Evolutionary conservation across 2,113 vertebrate genomes (phyloP), one percentile per base, ranked within the genome.

Genomic region (Pogonocichla stellata): DNA sequence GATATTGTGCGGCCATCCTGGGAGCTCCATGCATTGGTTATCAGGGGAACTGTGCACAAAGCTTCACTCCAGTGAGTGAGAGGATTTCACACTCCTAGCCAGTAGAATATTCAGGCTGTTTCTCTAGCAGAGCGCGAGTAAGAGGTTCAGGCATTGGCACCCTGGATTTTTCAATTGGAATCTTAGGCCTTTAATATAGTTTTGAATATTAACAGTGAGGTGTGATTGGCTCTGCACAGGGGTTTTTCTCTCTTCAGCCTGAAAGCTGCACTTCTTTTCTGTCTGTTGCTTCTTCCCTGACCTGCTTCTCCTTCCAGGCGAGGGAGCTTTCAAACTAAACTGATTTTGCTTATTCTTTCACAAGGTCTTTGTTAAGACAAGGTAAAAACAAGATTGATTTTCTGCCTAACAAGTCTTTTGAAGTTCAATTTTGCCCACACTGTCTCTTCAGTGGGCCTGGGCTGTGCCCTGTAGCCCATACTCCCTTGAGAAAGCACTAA

Each of bases 11-110:
- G 71, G 54, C 58, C 54, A 70, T 58, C 67, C 7, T 33, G 81
- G 93, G 79, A 92, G 56, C 60, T 83, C 79, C 65, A 70, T 3
- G 88, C 87, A 83, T 88, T 90, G 74, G 56, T 92, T 88, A 88
- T 77, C 88, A 83, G 56, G 86, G 42, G 80, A 97, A 9, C 28
- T 42, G 42, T 50, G 66, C 54, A 71, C 56, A 38, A 83, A 88
- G 53, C 69, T 80, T 80, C 74, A 10, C 50, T 82, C 64, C 43
- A 74, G 67, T 43, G 75, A 47, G 40, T 43, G 74, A 80, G 82
- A 83, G 77, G n/a, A 70, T 94, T 88, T 92, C 85, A 48, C 0
- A 1, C 45, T 80, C 80, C 78, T 58, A 50, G 70, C 23, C 53
- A 60, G 43, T 33, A 4, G 51, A 72, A 91, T 47, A 75, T 57